phyloP scores from a whole-genome alignment of 2,113 vertebrate genomes.

The Rhineura floridana region DNA sequence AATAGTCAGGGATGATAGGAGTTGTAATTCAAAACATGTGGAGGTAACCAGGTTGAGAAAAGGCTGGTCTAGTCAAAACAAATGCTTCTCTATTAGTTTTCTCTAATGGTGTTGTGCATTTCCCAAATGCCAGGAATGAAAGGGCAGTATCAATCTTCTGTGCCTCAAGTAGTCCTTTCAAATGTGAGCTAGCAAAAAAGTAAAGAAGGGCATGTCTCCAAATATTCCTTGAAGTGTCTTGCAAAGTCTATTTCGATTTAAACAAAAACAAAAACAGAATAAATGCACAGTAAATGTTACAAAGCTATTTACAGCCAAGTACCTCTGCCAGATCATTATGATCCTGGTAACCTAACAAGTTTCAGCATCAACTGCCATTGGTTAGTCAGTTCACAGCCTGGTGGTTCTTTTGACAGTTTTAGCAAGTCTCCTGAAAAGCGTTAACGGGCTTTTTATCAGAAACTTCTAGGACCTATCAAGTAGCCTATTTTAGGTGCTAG shows the following conservation, averaged over 20 bases:
- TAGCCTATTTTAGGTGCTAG: too few relatives aligned
- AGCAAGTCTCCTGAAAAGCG: background rate
- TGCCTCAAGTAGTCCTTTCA: background rate
- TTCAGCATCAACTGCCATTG: background rate
- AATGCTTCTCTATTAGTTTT: too few relatives aligned
- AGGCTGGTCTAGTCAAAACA: too few relatives aligned
- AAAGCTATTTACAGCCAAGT: background rate
- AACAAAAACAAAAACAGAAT: background rate
- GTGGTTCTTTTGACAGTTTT: background rate
- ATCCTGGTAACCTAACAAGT: background rate
- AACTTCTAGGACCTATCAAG: background rate
- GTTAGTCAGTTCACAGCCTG: background rate
- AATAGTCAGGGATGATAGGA: too few relatives aligned
- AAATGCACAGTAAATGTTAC: conserved; percentile 17
- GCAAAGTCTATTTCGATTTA: background rate
- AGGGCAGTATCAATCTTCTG: background rate
- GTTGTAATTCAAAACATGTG: too few relatives aligned
- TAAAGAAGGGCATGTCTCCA: background rate
- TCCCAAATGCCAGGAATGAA: conserved; percentile 24
- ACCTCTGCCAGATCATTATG: background rate
- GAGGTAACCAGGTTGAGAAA: too few relatives aligned
- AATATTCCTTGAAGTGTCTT: background rate
- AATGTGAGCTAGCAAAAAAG: background rate
- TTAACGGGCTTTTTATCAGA: background rate
- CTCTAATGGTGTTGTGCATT: background rate